Evolutionary conservation across 2,888 invertebrate genomes (phyloP).

Genomic region (Timema cristinae): DNA sequence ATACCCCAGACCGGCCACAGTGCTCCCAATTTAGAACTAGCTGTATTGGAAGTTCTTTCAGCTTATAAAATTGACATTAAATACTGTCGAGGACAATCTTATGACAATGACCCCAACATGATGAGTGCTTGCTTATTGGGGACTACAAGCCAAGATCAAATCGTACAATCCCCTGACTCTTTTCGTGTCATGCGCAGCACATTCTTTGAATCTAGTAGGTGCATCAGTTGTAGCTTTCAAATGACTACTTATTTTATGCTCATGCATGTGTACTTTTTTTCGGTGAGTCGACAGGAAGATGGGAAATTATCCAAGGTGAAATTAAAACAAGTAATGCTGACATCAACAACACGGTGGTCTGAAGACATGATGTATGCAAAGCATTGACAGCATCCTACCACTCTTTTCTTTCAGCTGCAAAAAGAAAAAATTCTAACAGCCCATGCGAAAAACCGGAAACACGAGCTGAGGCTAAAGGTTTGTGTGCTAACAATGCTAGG

Average conservation of each 20-base stretch:
- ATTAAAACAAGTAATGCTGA: constrained; percentile 4
- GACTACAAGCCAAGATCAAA: not conserved
- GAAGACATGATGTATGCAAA: not conserved
- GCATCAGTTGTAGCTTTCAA: not conserved
- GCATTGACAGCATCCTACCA: not conserved
- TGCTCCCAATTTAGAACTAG: constrained; percentile 6
- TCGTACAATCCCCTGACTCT: not conserved
- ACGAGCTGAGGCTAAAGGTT: not conserved
- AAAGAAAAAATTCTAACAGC: not conserved
- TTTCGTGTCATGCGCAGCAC: no score
- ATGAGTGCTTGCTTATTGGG: not conserved
- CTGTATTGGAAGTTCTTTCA: constrained; percentile 6
- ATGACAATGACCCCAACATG: not conserved
- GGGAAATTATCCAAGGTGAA: not conserved
- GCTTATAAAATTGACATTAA: not conserved
- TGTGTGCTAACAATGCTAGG: not conserved
- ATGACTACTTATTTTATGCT: constrained; percentile 5
- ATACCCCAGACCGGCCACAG: constrained; percentile 4
- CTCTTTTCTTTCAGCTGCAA: not conserved
- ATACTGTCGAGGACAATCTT: not conserved
- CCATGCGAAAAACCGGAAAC: not conserved
- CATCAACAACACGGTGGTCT: not conserved
- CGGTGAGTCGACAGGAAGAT: no score
- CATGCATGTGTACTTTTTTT: no score
- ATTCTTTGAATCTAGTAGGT: constrained; percentile 5